Evolutionary conservation across 2,797 vertebrate species (phyloP).

Genomic region (Lepus townsendii): DNA sequence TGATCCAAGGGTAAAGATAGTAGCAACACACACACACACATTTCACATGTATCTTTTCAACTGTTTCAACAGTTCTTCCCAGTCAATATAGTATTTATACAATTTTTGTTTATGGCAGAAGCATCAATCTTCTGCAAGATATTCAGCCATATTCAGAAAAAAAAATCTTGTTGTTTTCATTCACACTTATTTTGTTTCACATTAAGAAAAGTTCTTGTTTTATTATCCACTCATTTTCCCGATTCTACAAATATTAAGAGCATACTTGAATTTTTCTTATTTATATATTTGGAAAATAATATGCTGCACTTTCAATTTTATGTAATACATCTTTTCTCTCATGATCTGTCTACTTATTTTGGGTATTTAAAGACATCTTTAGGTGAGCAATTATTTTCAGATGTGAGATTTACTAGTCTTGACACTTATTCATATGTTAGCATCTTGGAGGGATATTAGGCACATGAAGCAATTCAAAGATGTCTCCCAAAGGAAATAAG

Average conservation of each 20-base stretch:
- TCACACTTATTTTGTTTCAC: neutral
- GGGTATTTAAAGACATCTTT: neutral
- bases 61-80: neutral
- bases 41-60: neutral
- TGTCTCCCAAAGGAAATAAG: too few species aligned
- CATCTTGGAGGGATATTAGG: too few species aligned
- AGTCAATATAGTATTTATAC: too few species aligned
- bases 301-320: neutral
- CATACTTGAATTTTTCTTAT: neutral
- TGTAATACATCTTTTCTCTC: neutral
- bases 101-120: neutral
- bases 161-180: neutral
- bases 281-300: neutral
- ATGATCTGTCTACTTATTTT: too few species aligned
- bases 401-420: neutral
- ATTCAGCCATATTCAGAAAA: neutral
- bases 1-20: neutral
- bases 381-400: neutral
- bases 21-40: neutral
- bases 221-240: neutral
- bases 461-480: too few species aligned
- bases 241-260: neutral
- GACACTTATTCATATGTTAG: neutral
- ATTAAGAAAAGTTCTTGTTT: neutral
- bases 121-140: neutral